These are phyloP conservation scores for Syrrhaptes paradoxus DNA, from an alignment of 2,113 vertebrate genomes.

Conservation along the genomic window DNA sequence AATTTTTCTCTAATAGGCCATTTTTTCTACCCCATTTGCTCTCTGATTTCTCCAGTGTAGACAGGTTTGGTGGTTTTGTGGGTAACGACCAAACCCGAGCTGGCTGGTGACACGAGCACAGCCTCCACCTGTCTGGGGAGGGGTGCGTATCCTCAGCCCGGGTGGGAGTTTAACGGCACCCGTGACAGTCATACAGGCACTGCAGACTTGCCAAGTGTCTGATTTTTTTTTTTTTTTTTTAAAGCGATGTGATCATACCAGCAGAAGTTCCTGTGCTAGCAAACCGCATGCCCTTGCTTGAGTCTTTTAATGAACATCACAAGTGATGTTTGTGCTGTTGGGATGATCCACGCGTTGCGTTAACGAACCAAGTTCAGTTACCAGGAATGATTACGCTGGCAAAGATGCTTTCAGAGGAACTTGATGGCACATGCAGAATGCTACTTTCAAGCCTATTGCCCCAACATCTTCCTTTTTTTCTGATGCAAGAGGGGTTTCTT, in stretches of 20 bases:
- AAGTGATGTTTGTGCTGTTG: neutral
- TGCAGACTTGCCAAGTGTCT: neutral
- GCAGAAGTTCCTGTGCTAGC: neutral
- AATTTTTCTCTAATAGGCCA: neutral
- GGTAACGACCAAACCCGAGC: neutral
- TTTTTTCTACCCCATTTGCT: neutral
- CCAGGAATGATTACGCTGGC: neutral
- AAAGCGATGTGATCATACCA: neutral
- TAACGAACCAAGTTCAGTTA: neutral
- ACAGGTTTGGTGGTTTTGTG: neutral
- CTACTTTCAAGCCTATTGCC: accelerated
- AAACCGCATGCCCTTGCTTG: neutral
- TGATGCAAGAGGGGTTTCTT: neutral
- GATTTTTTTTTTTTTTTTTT: neutral
- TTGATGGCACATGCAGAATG: neutral
- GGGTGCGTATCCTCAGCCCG: neutral
- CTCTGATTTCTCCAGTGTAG: neutral
- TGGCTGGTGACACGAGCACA: neutral
- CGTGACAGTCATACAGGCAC: neutral
- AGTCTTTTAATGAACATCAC: neutral
- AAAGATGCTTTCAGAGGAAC: neutral
- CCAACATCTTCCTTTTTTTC: neutral
- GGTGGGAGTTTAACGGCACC: neutral
- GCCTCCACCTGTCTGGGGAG: neutral
- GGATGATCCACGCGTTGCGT: accelerated